Conservation (phyloP, 2,888 invertebrate genomes). For the Idaea straminata region DNA sequence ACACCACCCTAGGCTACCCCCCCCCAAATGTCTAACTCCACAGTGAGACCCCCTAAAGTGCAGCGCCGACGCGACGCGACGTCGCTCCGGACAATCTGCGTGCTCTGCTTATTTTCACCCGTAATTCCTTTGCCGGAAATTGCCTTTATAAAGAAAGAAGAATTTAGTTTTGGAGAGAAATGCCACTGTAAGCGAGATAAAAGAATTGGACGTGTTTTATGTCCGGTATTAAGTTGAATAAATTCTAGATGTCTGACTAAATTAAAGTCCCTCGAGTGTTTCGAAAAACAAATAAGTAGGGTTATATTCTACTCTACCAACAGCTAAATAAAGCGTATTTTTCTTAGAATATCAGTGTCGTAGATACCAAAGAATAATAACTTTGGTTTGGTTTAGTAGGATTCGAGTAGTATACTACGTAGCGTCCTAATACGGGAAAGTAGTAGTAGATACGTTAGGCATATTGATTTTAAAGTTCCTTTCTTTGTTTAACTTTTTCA, state of each 20-base stretch:
- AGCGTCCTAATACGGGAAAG: not conserved
- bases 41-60: constrained; percentile 62
- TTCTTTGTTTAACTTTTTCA: no score
- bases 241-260: constrained; percentile 17
- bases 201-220: constrained; percentile 39
- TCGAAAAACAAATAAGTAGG: constrained; percentile 8
- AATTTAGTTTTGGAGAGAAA: constrained; percentile 60
- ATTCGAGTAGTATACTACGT: not conserved
- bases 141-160: constrained; percentile 75
- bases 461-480: no score
- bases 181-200: constrained; percentile 46
- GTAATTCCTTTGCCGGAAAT: constrained; percentile 79
- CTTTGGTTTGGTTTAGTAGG: not conserved
- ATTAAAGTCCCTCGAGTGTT: constrained; percentile 4
- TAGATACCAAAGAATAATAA: not conserved
- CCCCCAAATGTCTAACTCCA: constrained; percentile 52
- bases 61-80: constrained; percentile 73
- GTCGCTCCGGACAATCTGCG: constrained; percentile 79
- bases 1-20: constrained; percentile 63
- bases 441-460: not conserved
- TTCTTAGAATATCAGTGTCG: not conserved
- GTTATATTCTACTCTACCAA: not conserved
- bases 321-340: not conserved
- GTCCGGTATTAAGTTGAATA: constrained; percentile 26
- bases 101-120: constrained; percentile 79